phyloP scores from a whole-genome alignment of 1,140 invertebrate species.

The Drosophila teissieri region DNA sequence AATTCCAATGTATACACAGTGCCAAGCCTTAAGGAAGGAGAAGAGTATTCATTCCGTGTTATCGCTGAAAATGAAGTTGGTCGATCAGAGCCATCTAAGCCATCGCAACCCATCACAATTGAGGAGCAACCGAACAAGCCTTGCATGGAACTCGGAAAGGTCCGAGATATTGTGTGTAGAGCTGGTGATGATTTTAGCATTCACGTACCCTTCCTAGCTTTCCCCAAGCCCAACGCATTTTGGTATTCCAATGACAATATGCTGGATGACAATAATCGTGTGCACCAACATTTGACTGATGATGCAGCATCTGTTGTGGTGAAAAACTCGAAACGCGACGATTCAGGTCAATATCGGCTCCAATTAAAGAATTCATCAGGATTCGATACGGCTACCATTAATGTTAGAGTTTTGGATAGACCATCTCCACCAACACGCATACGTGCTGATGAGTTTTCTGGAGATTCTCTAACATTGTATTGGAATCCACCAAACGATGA shows the following conservation, averaged over 20 bases:
- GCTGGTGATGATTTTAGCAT: constrained; percentile 99
- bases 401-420: constrained; percentile 96
- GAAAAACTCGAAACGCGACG: constrained; percentile 94
- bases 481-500: constrained; percentile 99
- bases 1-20: constrained; percentile 92
- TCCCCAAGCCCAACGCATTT: constrained; percentile 96
- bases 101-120: constrained; percentile 92
- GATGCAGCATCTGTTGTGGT: constrained; percentile 96
- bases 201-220: constrained; percentile 96
- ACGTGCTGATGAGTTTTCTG: constrained; percentile 96
- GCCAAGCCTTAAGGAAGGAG: constrained; percentile 95
- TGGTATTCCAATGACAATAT: constrained; percentile 94
- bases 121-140: constrained; percentile 99
- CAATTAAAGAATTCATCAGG: constrained; percentile 97
- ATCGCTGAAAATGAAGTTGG: constrained; percentile 98
- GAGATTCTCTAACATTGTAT: constrained; percentile 96
- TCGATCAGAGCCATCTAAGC: constrained; percentile 95
- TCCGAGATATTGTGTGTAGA: constrained; percentile 97
- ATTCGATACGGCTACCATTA: constrained; percentile 96
- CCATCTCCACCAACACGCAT: constrained; percentile 94
- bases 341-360: constrained; percentile 96
- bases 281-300: constrained; percentile 93
- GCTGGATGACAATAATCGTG: constrained; percentile 90
- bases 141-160: constrained; percentile 94
- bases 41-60: constrained; percentile 98